phyloP scores from a whole-genome alignment of 2,113 vertebrate species.

The Puntigrus tetrazona region DNA sequence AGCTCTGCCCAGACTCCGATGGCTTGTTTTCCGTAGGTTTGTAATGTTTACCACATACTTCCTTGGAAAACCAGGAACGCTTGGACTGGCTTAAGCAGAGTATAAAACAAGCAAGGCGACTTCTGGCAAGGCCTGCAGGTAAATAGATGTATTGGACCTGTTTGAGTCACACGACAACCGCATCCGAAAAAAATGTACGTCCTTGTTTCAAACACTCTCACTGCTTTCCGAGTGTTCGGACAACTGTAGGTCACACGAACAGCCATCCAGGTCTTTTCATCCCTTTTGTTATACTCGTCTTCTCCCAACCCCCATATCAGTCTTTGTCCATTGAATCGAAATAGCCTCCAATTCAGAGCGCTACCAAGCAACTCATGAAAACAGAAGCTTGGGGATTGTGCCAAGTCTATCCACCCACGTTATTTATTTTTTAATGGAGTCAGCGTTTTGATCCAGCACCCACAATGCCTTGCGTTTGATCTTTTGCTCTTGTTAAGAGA shows the following conservation, averaged over 20 bases:
- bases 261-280: slow-evolving; percentile 59
- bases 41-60: background rate
- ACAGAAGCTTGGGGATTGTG: slow-evolving; percentile 52
- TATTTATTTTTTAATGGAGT: slow-evolving; percentile 58
- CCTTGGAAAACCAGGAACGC: background rate
- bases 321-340: slow-evolving; percentile 46
- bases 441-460: slow-evolving; percentile 56
- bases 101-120: background rate
- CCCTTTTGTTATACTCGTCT: slow-evolving; percentile 54
- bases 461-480: slow-evolving; percentile 7
- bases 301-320: background rate
- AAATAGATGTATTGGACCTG: background rate
- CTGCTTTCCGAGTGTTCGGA: slow-evolving; percentile 50
- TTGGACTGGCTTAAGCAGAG: background rate
- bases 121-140: background rate
- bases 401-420: slow-evolving; percentile 60
- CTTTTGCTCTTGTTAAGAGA: background rate
- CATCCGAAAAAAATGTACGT: background rate
- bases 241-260: slow-evolving; percentile 45
- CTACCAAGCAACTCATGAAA: slow-evolving; percentile 66
- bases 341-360: slow-evolving; percentile 59
- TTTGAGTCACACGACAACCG: background rate
- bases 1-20: background rate
- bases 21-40: background rate
- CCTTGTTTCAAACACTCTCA: background rate